Evolutionary conservation across 2,113 vertebrate species (phyloP).

Genomic region (Amphiprion ocellaris): DNA sequence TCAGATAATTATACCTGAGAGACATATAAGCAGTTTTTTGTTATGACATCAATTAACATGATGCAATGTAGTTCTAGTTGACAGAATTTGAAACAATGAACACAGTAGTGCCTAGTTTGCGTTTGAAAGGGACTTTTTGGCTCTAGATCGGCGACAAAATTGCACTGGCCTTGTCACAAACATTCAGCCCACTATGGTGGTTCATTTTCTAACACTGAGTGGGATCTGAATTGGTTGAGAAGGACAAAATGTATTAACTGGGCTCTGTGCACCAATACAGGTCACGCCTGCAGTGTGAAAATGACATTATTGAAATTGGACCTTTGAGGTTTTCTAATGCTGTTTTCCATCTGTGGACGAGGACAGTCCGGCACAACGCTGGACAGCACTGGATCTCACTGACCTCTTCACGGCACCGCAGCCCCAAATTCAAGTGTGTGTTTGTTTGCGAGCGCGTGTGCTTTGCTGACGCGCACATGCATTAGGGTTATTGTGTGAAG

Average conservation of each 20-base stretch:
- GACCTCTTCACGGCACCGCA: constrained; percentile 32
- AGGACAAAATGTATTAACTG: constrained; percentile 70
- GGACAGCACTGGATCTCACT: constrained; percentile 32
- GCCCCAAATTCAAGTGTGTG: background rate
- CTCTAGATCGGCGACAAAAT: constrained; percentile 47
- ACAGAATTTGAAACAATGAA: constrained; percentile 59
- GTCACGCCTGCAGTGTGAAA: constrained; percentile 63
- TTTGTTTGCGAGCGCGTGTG: constrained; percentile 40
- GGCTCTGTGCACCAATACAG: constrained; percentile 54
- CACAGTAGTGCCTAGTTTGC: constrained; percentile 49
- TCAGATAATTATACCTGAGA: constrained; percentile 63
- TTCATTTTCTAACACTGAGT: constrained; percentile 73
- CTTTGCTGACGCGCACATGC: constrained; percentile 47
- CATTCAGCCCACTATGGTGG: constrained; percentile 54
- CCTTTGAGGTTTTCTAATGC: constrained; percentile 69
- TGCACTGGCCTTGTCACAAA: constrained; percentile 49
- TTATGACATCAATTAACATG: constrained; percentile 58
- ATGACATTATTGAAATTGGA: constrained; percentile 71
- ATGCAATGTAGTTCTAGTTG: constrained; percentile 46
- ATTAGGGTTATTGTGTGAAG: constrained; percentile 83
- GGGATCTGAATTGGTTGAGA: constrained; percentile 64
- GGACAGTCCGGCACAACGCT: constrained; percentile 9
- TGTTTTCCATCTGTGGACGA: constrained; percentile 61
- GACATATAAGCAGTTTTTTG: constrained; percentile 49
- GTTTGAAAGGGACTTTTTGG: constrained; percentile 64